phyloP scores from a whole-genome alignment of 2,113 vertebrate species.

The Albula goreensis region DNA sequence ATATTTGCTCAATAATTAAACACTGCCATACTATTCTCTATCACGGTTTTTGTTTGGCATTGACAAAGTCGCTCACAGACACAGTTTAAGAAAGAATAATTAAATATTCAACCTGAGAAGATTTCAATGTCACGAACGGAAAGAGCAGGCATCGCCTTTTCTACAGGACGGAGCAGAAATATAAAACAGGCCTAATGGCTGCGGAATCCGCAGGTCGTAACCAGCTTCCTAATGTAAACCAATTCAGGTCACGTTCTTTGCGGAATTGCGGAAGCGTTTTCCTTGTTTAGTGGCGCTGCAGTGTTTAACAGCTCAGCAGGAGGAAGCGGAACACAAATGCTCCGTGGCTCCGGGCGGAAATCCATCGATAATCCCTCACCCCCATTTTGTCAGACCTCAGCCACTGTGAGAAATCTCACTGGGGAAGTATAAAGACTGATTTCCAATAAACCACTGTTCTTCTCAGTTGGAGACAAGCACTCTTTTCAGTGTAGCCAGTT shows the following conservation, averaged over 20 bases:
- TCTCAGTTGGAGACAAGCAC: not conserved
- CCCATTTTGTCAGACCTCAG: not conserved
- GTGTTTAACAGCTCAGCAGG: not conserved
- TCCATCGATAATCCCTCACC: not conserved
- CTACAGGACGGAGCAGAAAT: too few species aligned
- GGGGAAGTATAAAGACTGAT: not conserved
- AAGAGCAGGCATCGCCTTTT: too few species aligned
- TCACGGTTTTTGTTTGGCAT: too few species aligned
- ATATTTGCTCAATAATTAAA: too few species aligned
- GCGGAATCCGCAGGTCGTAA: not conserved
- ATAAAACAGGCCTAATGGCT: too few species aligned
- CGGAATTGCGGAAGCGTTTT: not conserved
- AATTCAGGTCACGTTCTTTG: not conserved
- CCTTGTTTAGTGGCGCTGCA: not conserved
- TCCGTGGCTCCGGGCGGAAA: not conserved
- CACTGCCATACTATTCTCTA: too few species aligned
- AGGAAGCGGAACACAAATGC: not conserved
- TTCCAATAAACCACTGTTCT: not conserved
- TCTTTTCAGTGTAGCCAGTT: not conserved
- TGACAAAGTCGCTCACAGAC: too few species aligned
- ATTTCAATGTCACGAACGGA: too few species aligned
- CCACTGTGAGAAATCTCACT: not conserved
- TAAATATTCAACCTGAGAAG: too few species aligned
- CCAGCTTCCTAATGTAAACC: not conserved
- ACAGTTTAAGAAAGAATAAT: too few species aligned